Evolutionary conservation across 2,888 invertebrate species (phyloP).

Genomic region (Mythimna albipuncta): DNA sequence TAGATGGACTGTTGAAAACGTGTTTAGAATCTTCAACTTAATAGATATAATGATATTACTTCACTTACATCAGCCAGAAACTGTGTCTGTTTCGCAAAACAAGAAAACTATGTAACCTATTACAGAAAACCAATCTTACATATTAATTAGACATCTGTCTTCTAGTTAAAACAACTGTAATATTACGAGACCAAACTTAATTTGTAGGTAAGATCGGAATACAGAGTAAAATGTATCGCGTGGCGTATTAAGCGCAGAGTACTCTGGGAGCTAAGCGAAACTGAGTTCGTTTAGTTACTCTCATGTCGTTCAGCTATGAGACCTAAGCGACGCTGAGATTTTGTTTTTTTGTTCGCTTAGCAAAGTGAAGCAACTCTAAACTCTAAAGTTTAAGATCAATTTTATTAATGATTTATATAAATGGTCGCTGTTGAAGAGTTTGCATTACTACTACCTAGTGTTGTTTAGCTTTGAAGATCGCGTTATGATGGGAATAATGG

Average conservation of each 20-base stretch:
- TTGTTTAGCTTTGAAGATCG: too few relatives aligned
- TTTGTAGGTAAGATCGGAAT: slow-evolving; percentile 45
- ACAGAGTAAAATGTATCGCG: slow-evolving; percentile 26
- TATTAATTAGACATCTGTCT: slow-evolving; percentile 55
- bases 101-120: slow-evolving; percentile 29
- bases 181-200: slow-evolving; percentile 56
- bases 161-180: slow-evolving; percentile 20
- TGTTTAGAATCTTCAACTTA: not conserved
- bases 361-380: too few relatives aligned
- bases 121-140: slow-evolving; percentile 44
- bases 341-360: too few relatives aligned
- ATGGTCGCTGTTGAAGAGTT: too few relatives aligned
- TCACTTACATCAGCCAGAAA: slow-evolving; percentile 23
- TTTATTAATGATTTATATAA: too few relatives aligned
- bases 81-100: slow-evolving; percentile 37
- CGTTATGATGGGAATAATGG: too few relatives aligned
- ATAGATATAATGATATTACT: slow-evolving; percentile 22
- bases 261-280: not conserved
- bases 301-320: not conserved
- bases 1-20: slow-evolving; percentile 14
- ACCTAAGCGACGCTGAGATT: not conserved
- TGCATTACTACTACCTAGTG: too few relatives aligned
- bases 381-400: too few relatives aligned
- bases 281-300: not conserved
- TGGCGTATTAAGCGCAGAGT: too few relatives aligned